Evolutionary conservation across 2,888 invertebrate genomes (phyloP).

Genomic region (Atethmia centrago): DNA sequence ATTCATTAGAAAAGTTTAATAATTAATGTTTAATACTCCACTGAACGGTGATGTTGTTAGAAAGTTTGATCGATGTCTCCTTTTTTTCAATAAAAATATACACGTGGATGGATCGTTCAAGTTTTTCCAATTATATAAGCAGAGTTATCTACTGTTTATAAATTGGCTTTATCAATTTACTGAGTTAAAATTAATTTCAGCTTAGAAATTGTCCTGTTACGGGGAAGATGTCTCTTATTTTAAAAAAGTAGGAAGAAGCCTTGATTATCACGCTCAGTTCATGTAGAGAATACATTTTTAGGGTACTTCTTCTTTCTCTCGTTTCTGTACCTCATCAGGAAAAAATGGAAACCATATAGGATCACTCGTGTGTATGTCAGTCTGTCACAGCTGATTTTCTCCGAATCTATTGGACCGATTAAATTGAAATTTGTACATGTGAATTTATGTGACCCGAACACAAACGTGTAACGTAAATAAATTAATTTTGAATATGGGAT

Average conservation of each 20-base stretch:
- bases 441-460: too few relatives aligned
- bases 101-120: constrained; percentile 7
- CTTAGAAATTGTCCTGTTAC: not conserved
- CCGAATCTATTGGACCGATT: too few relatives aligned
- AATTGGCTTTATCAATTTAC: constrained; percentile 14
- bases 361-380: too few relatives aligned
- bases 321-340: too few relatives aligned
- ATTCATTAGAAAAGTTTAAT: constrained; percentile 61
- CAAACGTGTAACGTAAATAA: too few relatives aligned
- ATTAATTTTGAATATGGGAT: too few relatives aligned
- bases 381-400: too few relatives aligned
- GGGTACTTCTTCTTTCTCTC: too few relatives aligned
- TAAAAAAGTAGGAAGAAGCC: not conserved
- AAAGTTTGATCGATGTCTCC: constrained; percentile 41
- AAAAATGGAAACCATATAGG: too few relatives aligned
- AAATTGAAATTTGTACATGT: too few relatives aligned
- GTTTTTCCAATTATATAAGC: constrained; percentile 40
- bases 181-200: not conserved
- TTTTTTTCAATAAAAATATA: constrained; percentile 32
- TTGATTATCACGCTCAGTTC: not conserved
- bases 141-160: constrained; percentile 8
- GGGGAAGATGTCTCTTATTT: not conserved
- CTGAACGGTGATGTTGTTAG: constrained; percentile 28
- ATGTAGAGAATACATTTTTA: too few relatives aligned
- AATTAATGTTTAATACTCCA: constrained; percentile 45